A percentile compares a stretch with the other conserved stretches of the same genome.
Evolutionary conservation across 2,797 vertebrate species (phyloP).

Genomic region (Hypotaenidia okinawae): DNA sequence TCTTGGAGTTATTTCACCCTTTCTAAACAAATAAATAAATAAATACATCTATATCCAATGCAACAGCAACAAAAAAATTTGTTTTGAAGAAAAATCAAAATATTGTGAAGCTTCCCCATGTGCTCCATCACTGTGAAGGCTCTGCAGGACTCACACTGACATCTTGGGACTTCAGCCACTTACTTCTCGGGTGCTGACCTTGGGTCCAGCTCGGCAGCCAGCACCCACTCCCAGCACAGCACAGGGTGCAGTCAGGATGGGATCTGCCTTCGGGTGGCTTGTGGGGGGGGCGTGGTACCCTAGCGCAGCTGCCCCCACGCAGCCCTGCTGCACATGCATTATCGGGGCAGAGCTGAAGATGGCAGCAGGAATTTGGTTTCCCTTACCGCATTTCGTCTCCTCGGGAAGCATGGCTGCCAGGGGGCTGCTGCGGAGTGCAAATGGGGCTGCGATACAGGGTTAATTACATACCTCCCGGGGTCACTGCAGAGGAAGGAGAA

Average conservation of each 20-base stretch:
- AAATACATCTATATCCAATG: neutral
- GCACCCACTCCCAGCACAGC: rapidly evolving
- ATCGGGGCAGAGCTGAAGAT: constrained; percentile 64
- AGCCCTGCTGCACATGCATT: neutral
- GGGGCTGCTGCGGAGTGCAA: constrained; percentile 46
- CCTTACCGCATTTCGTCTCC: neutral
- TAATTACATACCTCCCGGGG: constrained; percentile 55
- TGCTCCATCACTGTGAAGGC: neutral
- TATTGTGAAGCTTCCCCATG: neutral
- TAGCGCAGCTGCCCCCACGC: neutral
- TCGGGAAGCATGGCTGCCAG: neutral
- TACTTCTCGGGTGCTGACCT: neutral
- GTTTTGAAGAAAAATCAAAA: neutral
- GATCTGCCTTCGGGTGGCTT: neutral
- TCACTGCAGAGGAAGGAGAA: constrained; percentile 58
- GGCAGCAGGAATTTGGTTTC: constrained; percentile 74
- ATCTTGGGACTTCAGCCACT: neutral
- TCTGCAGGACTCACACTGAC: neutral
- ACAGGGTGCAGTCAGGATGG: neutral
- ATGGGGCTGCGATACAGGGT: constrained; percentile 27
- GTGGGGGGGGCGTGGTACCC: no score
- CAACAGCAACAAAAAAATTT: neutral
- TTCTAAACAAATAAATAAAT: neutral
- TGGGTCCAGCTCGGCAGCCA: rapidly evolving
- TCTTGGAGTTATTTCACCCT: neutral